A percentile compares a stretch with the other conserved stretches of the same genome.
Evolutionary conservation across 1,140 invertebrate species (phyloP).

Genomic region (Galleria mellonella): DNA sequence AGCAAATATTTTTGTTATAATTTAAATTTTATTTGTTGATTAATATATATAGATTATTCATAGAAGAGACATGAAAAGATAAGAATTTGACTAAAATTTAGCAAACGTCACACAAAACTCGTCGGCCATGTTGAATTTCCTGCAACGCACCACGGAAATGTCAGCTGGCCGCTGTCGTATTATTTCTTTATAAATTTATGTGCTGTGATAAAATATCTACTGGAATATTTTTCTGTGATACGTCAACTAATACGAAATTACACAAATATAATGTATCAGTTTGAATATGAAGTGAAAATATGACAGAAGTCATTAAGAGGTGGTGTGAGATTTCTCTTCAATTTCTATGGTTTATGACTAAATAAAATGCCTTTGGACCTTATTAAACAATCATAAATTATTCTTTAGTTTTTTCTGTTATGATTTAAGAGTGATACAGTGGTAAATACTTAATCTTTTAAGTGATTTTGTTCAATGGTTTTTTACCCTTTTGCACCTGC

Average conservation of each 20-base stretch:
- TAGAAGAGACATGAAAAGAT: too few species aligned
- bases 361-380: conserved; percentile 58
- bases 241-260: conserved; percentile 23
- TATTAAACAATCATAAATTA: conserved; percentile 45
- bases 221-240: conserved; percentile 45
- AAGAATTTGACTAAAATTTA: conserved; percentile 15
- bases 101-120: conserved; percentile 57
- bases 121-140: conserved; percentile 73
- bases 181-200: conserved; percentile 52
- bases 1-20: too few species aligned
- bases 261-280: conserved; percentile 23
- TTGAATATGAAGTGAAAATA: conserved; percentile 55
- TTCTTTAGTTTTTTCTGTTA: conserved; percentile 51
- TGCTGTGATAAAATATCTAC: conserved; percentile 54
- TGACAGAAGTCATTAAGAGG: conserved; percentile 60
- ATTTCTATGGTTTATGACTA: conserved; percentile 71
- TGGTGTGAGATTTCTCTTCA: conserved; percentile 70
- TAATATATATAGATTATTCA: neutral
- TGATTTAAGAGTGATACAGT: conserved; percentile 48
- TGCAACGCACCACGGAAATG: conserved; percentile 70
- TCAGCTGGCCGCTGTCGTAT: conserved; percentile 69
- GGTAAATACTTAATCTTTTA: conserved; percentile 24
- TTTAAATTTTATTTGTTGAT: neutral
- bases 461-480: conserved; percentile 32
- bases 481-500: conserved; percentile 38